Conservation (phyloP, 2,797 vertebrate species). For the Antrozous pallidus region DNA sequence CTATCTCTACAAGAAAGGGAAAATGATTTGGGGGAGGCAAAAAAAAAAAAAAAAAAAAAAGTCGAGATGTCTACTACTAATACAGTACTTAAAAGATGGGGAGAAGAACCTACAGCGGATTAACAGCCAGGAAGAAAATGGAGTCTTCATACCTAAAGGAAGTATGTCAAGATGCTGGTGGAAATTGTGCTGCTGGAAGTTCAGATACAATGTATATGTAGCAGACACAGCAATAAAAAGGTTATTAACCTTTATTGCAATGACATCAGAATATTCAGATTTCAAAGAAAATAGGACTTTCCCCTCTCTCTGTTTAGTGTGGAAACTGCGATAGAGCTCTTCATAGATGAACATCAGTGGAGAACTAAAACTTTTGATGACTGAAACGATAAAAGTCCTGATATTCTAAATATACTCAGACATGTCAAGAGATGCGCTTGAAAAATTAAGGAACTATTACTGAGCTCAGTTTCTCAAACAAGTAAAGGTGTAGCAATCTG, state of each 20-base stretch:
- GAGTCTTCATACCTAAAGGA: not conserved
- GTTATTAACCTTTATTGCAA: not conserved
- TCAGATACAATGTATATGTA: not conserved
- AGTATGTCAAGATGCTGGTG: not conserved
- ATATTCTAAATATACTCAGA: not conserved
- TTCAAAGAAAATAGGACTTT: not conserved
- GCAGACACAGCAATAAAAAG: not conserved
- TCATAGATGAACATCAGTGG: not conserved
- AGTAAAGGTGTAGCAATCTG: not conserved
- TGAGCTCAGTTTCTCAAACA: slow-evolving; percentile 2
- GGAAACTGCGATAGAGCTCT: not conserved
- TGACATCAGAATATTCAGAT: not conserved
- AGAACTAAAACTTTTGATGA: not conserved
- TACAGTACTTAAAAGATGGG: not conserved
- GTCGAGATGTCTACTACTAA: not conserved
- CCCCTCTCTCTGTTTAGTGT: not conserved
- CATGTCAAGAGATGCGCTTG: not conserved
- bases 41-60: slow-evolving; percentile 13
- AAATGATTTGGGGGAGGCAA: not conserved
- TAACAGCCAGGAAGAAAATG: not conserved
- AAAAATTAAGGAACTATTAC: slow-evolving; percentile 7
- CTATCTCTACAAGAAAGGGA: not conserved
- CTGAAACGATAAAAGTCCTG: not conserved
- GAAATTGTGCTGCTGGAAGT: not conserved
- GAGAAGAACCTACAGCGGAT: not conserved